Evolutionary conservation across 2,888 invertebrate genomes (phyloP), one percentile per base, ranked within the genome.

Genomic region (Perdita meconis): DNA sequence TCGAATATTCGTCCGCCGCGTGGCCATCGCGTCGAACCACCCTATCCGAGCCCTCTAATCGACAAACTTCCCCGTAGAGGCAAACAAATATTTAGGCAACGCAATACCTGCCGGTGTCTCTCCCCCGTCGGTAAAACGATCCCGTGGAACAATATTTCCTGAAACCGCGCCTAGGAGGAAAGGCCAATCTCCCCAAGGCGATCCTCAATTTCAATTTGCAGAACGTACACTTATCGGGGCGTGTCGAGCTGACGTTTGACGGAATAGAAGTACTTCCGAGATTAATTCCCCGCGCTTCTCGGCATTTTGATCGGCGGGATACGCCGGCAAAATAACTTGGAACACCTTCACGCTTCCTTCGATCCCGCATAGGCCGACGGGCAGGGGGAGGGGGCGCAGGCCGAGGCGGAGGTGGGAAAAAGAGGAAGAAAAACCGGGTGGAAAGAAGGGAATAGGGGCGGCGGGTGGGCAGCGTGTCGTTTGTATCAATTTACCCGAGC

Each of bases 401-500:
- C 44, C n/a, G 30, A 59, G 47, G 13, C n/a, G 44, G 2, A 12
- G 40, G 16, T 13, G 36, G 36, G 8, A 2, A 56, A 30, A 8
- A 26, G 38, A 26, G 22, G 40, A 42, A 22, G 16, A 56, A 36
- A 42, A 57, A 26, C 34, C 16, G 57, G 30, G 56, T 42, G 38
- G 19, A 44, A 64, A 66, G 44, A 55, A 64, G 75, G 26, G 63
- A 55, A 44, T 59, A 59, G 57, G 47, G 60, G 59, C 56, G 69
- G 73, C 76, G 85, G 70, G 75, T 80, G 84, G 82, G 77, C 80
- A 83, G 85, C 80, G 81, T 89, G 88, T 89, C 89, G 88, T 89
- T 89, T 89, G 87, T 89, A 89, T 89, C 89, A 89, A 89, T 89
- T 89, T 89, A 88, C 83, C 59, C 40, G 72, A 76, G 77, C 80